These are phyloP conservation scores for Eulacestoma nigropectus DNA, from an alignment of 2,113 vertebrate genomes.

Conservation along the genomic window DNA sequence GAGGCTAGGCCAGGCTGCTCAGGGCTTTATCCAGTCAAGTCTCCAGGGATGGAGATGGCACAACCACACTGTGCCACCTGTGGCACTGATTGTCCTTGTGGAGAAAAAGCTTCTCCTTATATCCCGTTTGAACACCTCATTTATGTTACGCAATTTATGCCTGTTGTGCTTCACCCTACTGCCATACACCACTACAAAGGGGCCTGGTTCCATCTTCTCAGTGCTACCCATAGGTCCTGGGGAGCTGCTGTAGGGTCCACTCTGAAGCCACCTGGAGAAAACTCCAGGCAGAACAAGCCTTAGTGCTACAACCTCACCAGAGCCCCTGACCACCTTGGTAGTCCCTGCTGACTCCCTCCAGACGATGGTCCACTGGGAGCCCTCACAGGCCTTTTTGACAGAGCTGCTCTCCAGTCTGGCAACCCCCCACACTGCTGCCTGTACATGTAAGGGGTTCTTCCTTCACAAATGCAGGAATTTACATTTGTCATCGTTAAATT, in stretches of 20 bases:
- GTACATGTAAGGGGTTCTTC: fast-evolving
- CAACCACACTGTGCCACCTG: background rate
- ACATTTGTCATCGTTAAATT: background rate
- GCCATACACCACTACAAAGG: background rate
- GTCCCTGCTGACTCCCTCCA: background rate
- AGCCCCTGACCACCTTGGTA: no score
- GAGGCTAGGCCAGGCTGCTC: background rate
- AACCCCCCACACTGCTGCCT: no score
- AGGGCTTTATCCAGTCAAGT: background rate
- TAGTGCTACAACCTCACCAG: background rate
- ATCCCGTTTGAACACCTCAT: background rate
- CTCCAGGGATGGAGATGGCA: background rate
- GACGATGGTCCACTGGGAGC: background rate
- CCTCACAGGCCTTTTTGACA: fast-evolving
- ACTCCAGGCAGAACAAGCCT: background rate
- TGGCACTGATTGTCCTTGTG: background rate
- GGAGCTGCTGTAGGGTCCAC: background rate
- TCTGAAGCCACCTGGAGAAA: background rate
- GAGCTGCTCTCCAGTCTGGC: background rate
- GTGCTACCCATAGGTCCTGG: fast-evolving
- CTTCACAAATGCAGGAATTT: background rate
- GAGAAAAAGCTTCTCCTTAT: background rate
- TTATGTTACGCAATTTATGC: background rate
- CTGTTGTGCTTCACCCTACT: background rate
- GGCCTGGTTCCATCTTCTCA: background rate